Conservation (phyloP, 1,140 invertebrate species). For the Monochamus saltuarius region DNA sequence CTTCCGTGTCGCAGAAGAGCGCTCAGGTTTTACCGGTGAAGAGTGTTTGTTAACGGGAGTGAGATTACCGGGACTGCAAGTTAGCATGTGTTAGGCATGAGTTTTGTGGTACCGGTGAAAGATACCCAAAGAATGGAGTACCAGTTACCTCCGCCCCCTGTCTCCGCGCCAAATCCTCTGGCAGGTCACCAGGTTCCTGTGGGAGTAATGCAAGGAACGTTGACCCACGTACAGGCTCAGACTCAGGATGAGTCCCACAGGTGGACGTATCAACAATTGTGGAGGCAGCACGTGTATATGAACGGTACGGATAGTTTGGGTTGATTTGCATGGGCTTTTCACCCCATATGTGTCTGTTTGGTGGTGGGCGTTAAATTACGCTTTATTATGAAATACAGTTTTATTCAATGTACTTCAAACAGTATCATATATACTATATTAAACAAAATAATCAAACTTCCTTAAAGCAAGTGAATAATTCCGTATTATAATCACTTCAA, state of each 20-base stretch:
- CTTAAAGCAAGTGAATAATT: no score
- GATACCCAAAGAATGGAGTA: conserved; percentile 54
- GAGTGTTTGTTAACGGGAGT: conserved; percentile 11
- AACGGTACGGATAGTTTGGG: conserved; percentile 55
- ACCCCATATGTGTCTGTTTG: neutral
- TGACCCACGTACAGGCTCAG: conserved; percentile 49
- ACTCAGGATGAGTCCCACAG: conserved; percentile 54
- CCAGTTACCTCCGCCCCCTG: conserved; percentile 52
- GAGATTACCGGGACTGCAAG: conserved; percentile 30
- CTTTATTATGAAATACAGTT: no score
- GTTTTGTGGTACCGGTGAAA: conserved; percentile 48
- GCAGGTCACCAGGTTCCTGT: conserved; percentile 46
- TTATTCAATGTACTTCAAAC: no score
- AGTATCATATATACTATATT: no score
- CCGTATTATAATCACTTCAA: no score
- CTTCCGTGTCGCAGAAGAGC: conserved; percentile 42
- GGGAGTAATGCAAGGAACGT: conserved; percentile 50
- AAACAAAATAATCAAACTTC: no score
- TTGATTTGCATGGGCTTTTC: no score
- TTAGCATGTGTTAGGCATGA: conserved; percentile 46
- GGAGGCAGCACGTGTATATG: conserved; percentile 63
- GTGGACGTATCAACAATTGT: conserved; percentile 60
- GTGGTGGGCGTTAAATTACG: neutral
- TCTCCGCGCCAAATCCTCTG: conserved; percentile 33
- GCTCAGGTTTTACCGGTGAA: conserved; percentile 25